Evolutionary conservation across 2,113 vertebrate species (phyloP).

Genomic region (Arothron firmamentum): DNA sequence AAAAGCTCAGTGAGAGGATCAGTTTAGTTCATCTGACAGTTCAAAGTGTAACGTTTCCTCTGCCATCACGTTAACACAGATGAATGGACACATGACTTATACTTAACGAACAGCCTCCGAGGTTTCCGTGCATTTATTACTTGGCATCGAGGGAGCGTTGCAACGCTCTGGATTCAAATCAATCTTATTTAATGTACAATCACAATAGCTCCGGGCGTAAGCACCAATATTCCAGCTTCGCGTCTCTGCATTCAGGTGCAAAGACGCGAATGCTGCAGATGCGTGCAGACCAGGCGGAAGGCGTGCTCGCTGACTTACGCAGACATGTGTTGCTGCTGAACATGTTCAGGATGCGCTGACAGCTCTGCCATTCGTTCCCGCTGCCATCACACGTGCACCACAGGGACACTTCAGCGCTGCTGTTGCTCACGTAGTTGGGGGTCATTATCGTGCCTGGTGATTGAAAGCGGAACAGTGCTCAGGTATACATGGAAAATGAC

Average conservation of each 20-base stretch:
- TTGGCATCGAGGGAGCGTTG: neutral
- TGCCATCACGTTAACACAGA: conserved; percentile 16
- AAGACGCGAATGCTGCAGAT: neutral
- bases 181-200: neutral
- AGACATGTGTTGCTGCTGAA: conserved; percentile 89
- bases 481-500: neutral
- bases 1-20: conserved; percentile 28
- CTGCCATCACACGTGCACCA: conserved; percentile 93
- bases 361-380: conserved; percentile 88
- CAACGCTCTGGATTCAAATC: too few species aligned
- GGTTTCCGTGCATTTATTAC: neutral
- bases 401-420: conserved; percentile 84
- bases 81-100: neutral
- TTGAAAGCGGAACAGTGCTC: conserved; percentile 10
- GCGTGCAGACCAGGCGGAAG: too few species aligned
- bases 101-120: conserved; percentile 1
- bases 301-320: conserved; percentile 75
- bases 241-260: neutral
- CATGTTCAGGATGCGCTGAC: conserved; percentile 81
- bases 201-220: too few species aligned
- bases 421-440: conserved; percentile 91
- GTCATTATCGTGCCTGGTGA: conserved; percentile 89
- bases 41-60: conserved; percentile 32
- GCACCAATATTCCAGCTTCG: neutral
- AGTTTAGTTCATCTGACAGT: conserved; percentile 32